A percentile compares a stretch with the other conserved stretches of the same genome.
These are phyloP conservation scores for Agelaius tricolor DNA, from an alignment of 2,113 vertebrate species.

Conservation along the genomic window DNA sequence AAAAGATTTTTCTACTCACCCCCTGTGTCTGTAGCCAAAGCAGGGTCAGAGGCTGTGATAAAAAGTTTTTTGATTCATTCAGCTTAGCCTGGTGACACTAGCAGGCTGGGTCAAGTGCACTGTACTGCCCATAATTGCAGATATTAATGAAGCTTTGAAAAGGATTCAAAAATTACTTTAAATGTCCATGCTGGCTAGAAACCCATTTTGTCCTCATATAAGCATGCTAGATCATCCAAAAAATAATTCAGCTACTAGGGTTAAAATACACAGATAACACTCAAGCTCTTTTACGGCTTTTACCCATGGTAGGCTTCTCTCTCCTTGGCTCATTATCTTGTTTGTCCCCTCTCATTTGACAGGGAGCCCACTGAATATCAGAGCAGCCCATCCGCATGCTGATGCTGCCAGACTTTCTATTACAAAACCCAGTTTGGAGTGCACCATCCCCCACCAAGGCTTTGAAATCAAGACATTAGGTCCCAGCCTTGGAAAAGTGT, in stretches of 20 bases:
- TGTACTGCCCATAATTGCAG: constrained; percentile 60
- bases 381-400: background rate
- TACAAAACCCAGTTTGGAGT: background rate
- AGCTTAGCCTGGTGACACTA: constrained; percentile 38
- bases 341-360: constrained; percentile 8
- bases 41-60: background rate
- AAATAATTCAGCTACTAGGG: constrained; percentile 50
- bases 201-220: constrained; percentile 66
- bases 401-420: background rate
- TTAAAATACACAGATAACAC: constrained; percentile 34
- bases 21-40: background rate
- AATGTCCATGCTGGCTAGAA: constrained; percentile 55
- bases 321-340: constrained; percentile 11
- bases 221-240: constrained; percentile 55
- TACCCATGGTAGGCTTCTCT: background rate
- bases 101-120: constrained; percentile 22
- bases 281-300: constrained; percentile 26
- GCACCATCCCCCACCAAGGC: background rate
- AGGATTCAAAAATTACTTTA: constrained; percentile 50
- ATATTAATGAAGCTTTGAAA: constrained; percentile 67
- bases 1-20: background rate
- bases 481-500: background rate
- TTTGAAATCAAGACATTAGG: background rate
- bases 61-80: constrained; percentile 36
- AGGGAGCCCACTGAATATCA: background rate